Base-by-base conservation (phyloP, 1,140 invertebrate species). In the Eciton burchellii region DNA sequence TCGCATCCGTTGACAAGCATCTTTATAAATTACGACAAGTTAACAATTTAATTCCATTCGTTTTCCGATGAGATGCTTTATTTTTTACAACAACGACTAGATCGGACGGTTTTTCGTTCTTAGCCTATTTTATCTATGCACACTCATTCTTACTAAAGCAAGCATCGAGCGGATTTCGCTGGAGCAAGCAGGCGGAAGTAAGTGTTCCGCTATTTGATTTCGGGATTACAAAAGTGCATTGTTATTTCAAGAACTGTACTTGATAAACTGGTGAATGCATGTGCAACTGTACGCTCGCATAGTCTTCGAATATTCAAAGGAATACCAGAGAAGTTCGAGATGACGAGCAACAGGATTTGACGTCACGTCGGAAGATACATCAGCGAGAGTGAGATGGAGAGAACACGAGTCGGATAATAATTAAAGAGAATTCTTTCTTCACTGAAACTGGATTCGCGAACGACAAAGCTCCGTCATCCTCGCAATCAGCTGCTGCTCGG, bases 1-100 rank as follows among this genome's bases (percentile, higher is more conserved):
- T 68, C 1, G 5, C 11, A 24, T 21, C 16, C 4, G 3, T 43
- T 54, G 21, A 70, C 12, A 6, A 5, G 43, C 74, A 19, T n/a
- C 49, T 57, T 77, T 35, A 68, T 68, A 54, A 57, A 19, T 49
- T 26, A n/a, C n/a, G 8, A 70, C n/a, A 49, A 24, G 19, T 70
- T 45, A 54, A 70, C 26, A 70, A 70, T 43, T 57, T 79, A 43
- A 68, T 70, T 6, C 11, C 45, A 56, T 79, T 68, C n/a, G 26
- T 54, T 11, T 29, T 56, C 11, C 21, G 16, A 45, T 35, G n/a
- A 35, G 35, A 11, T 21, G n/a, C 14, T 56, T 70, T 56, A 70
- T 45, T n/a, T 79, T 77, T 76, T 43, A 76, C 3, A 45, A 65
- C 73, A 45, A 62, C 6, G 3, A 26, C n/a, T n/a, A 12, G 12